Evolutionary conservation across 1,140 invertebrate species (phyloP).

Genomic region (Drosophila fuyamai): DNA sequence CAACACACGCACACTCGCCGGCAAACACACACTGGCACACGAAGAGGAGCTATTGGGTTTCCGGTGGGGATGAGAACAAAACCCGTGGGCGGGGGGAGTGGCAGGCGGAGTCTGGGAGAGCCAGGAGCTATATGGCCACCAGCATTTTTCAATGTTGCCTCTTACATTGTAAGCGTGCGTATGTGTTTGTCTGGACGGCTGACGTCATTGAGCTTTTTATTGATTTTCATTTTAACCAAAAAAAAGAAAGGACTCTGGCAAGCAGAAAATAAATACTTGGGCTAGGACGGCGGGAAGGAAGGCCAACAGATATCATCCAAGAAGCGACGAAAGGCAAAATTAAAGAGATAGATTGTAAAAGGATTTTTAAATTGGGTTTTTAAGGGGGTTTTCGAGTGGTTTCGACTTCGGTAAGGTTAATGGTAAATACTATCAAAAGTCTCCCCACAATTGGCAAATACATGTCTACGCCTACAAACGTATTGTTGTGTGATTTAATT

Average conservation of each 20-base stretch:
- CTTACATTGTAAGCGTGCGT: slow-evolving; percentile 21
- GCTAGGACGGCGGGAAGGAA: slow-evolving; percentile 48
- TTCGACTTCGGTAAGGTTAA: neutral
- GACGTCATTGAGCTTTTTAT: slow-evolving; percentile 85
- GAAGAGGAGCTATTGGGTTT: slow-evolving; percentile 47
- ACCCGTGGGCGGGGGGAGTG: slow-evolving; percentile 9
- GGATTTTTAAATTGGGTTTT: neutral
- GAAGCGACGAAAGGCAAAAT: slow-evolving; percentile 21
- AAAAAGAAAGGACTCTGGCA: slow-evolving; percentile 15
- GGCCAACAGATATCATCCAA: slow-evolving; percentile 54
- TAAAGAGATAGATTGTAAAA: slow-evolving; percentile 11
- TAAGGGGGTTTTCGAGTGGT: neutral
- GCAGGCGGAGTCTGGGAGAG: slow-evolving; percentile 38
- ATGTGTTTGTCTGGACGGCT: slow-evolving; percentile 48
- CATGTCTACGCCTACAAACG: slow-evolving; percentile 2
- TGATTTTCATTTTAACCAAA: slow-evolving; percentile 74
- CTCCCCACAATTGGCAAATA: neutral
- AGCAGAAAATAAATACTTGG: slow-evolving; percentile 37
- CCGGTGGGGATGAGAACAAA: slow-evolving; percentile 24
- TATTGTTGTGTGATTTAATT: slow-evolving; percentile 40
- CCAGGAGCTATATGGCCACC: slow-evolving; percentile 22
- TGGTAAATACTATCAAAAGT: slow-evolving; percentile 1
- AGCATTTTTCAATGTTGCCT: slow-evolving; percentile 31
- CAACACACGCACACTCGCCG: slow-evolving; percentile 9
- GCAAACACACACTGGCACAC: slow-evolving; percentile 1